Evolutionary conservation across 2,888 invertebrate genomes (phyloP).

Genomic region (Abscondita cerata): DNA sequence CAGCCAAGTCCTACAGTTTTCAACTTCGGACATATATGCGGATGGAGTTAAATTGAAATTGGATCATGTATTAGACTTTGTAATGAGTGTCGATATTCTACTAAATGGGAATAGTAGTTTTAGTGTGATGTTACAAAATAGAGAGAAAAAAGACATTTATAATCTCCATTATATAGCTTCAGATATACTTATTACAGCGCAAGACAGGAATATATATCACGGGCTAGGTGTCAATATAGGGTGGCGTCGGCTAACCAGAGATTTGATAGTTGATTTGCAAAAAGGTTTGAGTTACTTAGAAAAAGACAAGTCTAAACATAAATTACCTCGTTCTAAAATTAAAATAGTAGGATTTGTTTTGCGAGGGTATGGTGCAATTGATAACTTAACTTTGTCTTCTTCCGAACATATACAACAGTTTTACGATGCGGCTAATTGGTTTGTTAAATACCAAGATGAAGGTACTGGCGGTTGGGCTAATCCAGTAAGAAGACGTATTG

Average conservation of each 20-base stretch:
- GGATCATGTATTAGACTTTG: slow-evolving; percentile 75
- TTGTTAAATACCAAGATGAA: slow-evolving; percentile 83
- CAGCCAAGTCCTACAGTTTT: slow-evolving; percentile 73
- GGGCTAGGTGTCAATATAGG: slow-evolving; percentile 74
- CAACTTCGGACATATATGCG: slow-evolving; percentile 71
- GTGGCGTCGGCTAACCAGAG: slow-evolving; percentile 85
- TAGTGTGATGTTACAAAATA: slow-evolving; percentile 77
- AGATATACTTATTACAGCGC: slow-evolving; percentile 72
- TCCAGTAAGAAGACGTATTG: slow-evolving; percentile 78
- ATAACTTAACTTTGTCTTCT: slow-evolving; percentile 72
- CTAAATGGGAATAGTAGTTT: slow-evolving; percentile 83
- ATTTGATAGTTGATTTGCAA: slow-evolving; percentile 88
- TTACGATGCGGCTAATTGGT: slow-evolving; percentile 92
- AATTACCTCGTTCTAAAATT: slow-evolving; percentile 74
- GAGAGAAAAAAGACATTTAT: slow-evolving; percentile 79
- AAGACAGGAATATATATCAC: slow-evolving; percentile 84
- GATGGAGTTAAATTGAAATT: slow-evolving; percentile 74
- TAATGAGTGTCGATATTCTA: slow-evolving; percentile 75
- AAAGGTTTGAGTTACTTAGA: slow-evolving; percentile 81
- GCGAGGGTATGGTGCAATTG: slow-evolving; percentile 43
- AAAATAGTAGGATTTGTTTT: slow-evolving; percentile 70
- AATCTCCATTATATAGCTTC: slow-evolving; percentile 84
- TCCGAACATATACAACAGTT: slow-evolving; percentile 92
- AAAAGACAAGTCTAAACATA: slow-evolving; percentile 72
- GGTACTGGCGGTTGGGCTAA: slow-evolving; percentile 93